Conservation (phyloP, 2,113 vertebrate species). For the Myiagra hebetior region DNA sequence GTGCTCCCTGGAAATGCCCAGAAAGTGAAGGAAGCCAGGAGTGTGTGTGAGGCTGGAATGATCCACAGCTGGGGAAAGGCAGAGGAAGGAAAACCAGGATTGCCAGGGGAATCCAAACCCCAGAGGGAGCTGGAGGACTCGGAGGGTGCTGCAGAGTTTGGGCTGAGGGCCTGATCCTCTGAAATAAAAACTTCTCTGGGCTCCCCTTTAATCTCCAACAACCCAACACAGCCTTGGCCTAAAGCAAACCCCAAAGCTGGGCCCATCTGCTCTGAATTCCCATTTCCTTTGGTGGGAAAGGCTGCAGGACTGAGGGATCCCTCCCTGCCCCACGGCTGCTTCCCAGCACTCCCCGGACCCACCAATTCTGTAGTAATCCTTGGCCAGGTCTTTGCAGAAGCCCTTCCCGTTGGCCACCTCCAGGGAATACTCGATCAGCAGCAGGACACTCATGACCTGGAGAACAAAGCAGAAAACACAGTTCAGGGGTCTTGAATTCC, state of each 20-base stretch:
- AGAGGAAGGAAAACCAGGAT: background rate
- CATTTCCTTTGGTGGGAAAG: background rate
- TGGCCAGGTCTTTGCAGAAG: slow-evolving; percentile 56
- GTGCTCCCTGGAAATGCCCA: background rate
- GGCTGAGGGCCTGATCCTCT: background rate
- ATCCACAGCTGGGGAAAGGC: background rate
- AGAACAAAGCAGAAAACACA: background rate
- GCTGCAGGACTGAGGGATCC: background rate
- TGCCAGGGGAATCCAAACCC: background rate
- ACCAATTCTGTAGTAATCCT: slow-evolving; percentile 66
- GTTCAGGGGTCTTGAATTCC: background rate
- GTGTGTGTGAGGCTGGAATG: background rate
- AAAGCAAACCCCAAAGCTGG: background rate
- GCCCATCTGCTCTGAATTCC: background rate
- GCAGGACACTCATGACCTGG: slow-evolving; percentile 67
- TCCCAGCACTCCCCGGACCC: background rate
- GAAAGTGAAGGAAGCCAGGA: background rate
- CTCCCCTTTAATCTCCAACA: background rate
- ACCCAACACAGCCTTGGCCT: background rate
- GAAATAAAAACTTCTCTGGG: background rate
- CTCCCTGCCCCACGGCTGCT: background rate
- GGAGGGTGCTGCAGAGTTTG: background rate
- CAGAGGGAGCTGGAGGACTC: background rate
- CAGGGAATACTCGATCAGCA: slow-evolving; percentile 71
- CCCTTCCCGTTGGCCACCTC: slow-evolving; percentile 63